Percentiles rank a stretch among this genome's conserved stretches.
These are phyloP conservation scores for Corapipo altera DNA, from an alignment of 2,113 vertebrate species.

Conservation along the genomic window DNA sequence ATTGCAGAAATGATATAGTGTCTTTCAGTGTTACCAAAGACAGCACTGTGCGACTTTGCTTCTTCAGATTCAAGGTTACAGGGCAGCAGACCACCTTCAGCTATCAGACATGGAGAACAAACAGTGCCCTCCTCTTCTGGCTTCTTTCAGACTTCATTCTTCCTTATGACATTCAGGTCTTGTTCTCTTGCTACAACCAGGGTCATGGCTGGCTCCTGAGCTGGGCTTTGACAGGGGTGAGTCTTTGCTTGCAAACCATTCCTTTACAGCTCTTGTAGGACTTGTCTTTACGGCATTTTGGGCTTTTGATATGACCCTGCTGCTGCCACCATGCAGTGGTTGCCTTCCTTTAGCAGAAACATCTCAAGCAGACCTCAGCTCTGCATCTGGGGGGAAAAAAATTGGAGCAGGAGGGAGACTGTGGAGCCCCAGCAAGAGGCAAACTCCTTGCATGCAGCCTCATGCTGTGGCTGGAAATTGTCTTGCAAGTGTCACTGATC, in stretches of 20 bases:
- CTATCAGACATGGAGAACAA: not conserved
- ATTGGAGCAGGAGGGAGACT: fast-evolving
- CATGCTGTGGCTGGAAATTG: not conserved
- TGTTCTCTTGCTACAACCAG: not conserved
- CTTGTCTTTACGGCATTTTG: fast-evolving
- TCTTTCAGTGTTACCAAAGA: not conserved
- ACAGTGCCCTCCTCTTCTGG: not conserved
- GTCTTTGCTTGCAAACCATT: not conserved
- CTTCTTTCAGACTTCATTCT: not conserved
- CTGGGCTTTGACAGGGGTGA: not conserved
- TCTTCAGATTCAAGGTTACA: not conserved
- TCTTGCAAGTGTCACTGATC: not conserved
- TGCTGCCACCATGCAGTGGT: not conserved
- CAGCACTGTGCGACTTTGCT: not conserved
- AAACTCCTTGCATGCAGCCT: not conserved
- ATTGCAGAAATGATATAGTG: not conserved
- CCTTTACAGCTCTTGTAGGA: not conserved
- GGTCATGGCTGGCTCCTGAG: not conserved
- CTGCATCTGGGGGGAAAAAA: not conserved
- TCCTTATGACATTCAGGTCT: not conserved
- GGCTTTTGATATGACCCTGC: not conserved
- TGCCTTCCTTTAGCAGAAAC: not conserved
- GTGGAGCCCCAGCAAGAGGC: not conserved
- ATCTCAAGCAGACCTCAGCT: not conserved
- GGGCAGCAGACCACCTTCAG: not conserved